phyloP scores from a whole-genome alignment of 2,113 vertebrate genomes.

The Gobiocypris rarus region DNA sequence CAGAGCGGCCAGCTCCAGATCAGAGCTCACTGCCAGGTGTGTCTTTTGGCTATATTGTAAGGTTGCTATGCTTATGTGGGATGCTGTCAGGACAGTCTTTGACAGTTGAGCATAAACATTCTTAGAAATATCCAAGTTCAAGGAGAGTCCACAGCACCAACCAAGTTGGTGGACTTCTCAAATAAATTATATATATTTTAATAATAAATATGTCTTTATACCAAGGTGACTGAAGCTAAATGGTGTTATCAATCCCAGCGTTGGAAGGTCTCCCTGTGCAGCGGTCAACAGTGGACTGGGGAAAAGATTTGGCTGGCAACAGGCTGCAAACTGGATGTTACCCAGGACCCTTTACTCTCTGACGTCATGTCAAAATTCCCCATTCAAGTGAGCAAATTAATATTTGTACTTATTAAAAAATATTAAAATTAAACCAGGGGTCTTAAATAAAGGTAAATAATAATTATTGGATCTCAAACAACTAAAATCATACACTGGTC shows the following conservation, averaged over 20 bases:
- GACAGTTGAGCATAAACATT: neutral
- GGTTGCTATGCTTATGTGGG: neutral
- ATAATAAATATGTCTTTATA: neutral
- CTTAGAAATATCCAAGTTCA: neutral
- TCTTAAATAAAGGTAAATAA: no score
- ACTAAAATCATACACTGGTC: no score
- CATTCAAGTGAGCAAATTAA: slow-evolving; percentile 64
- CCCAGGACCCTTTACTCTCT: slow-evolving; percentile 74
- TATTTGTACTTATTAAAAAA: neutral
- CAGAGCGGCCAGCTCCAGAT: slow-evolving; percentile 67
- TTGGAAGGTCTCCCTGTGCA: slow-evolving; percentile 70
- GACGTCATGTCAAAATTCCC: slow-evolving; percentile 74
- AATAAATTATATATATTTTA: neutral
- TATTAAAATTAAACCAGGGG: neutral
- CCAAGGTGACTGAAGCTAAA: slow-evolving; percentile 71
- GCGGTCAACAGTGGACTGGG: slow-evolving; percentile 68
- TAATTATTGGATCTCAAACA: no score
- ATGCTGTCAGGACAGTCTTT: neutral
- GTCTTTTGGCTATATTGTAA: neutral
- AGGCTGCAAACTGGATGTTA: slow-evolving; percentile 76
- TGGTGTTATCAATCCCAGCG: slow-evolving; percentile 76
- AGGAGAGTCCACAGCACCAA: neutral
- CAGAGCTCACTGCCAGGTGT: slow-evolving; percentile 76
- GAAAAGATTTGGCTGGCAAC: slow-evolving; percentile 80
- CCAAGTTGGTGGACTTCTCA: neutral